Conservation (phyloP, 2,888 invertebrate species). For the Drosophila peninsularis region DNA sequence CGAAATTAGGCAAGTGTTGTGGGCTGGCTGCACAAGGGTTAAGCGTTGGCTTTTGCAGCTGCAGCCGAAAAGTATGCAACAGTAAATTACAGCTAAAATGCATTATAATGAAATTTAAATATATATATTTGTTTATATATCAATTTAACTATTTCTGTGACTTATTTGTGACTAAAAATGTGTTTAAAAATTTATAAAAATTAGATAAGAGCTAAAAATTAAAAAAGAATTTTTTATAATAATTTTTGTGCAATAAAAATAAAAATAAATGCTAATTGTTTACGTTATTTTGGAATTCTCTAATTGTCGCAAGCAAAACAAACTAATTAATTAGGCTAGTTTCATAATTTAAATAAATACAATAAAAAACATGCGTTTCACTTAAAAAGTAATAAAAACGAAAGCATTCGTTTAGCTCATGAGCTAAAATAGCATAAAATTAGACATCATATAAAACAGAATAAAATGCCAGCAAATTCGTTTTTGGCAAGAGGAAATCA, state of each 20-base stretch:
- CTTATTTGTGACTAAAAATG: constrained; percentile 30
- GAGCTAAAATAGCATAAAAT: constrained; percentile 52
- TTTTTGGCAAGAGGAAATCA: constrained; percentile 65
- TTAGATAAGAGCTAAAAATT: constrained; percentile 4
- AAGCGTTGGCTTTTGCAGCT: constrained; percentile 4
- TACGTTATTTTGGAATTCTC: constrained; percentile 66
- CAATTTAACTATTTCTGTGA: constrained; percentile 12
- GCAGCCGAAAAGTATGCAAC: constrained; percentile 62
- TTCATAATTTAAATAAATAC: constrained; percentile 49
- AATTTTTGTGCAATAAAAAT: constrained; percentile 6
- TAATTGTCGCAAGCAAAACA: constrained; percentile 43
- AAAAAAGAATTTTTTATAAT: not conserved
- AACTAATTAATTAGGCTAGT: constrained; percentile 32
- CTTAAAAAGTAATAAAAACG: constrained; percentile 25
- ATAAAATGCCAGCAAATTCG: constrained; percentile 56
- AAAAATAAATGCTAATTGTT: constrained; percentile 17
- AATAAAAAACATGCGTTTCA: constrained; percentile 53
- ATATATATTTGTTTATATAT: not conserved
- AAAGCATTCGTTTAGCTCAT: constrained; percentile 44
- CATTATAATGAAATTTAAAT: constrained; percentile 1
- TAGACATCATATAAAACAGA: constrained; percentile 23
- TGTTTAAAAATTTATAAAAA: constrained; percentile 9
- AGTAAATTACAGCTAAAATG: constrained; percentile 8
- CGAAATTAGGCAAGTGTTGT: constrained; percentile 17
- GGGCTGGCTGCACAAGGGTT: constrained; percentile 27